Evolutionary conservation across 2,888 invertebrate species (phyloP).

Genomic region (Calliphora vomitoria): DNA sequence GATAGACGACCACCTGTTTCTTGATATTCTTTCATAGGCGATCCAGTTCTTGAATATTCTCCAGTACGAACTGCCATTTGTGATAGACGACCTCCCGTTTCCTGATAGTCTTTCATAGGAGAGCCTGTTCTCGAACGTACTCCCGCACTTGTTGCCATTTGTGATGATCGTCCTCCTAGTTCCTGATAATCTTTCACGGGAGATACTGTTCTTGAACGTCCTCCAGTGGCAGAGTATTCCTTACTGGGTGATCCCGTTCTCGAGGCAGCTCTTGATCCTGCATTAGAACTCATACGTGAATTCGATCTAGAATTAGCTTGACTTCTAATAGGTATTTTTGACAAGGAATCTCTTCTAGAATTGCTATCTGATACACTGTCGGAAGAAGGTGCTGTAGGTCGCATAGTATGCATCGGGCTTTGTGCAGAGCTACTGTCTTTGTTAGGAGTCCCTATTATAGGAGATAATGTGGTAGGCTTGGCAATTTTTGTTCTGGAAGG

Average conservation of each 20-base stretch:
- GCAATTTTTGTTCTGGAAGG: conserved; percentile 80
- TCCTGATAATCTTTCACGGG: conserved; percentile 19
- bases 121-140: conserved; percentile 39
- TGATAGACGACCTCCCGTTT: neutral
- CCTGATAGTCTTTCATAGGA: conserved; percentile 3
- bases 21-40: conserved; percentile 54
- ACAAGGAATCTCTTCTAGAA: conserved; percentile 80
- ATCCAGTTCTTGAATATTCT: conserved; percentile 68
- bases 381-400: conserved; percentile 71
- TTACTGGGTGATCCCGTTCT: conserved; percentile 75
- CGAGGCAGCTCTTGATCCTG: conserved; percentile 72
- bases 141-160: conserved; percentile 4
- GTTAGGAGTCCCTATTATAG: conserved; percentile 84
- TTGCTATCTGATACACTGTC: conserved; percentile 77
- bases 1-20: conserved; percentile 8
- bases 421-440: conserved; percentile 81
- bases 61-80: neutral
- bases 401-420: conserved; percentile 77
- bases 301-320: conserved; percentile 73
- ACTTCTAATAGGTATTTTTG: conserved; percentile 82
- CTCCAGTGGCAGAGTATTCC: conserved; percentile 36
- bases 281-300: conserved; percentile 74
- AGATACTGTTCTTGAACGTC: conserved; percentile 72
- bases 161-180: neutral
- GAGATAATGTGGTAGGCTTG: conserved; percentile 83